Percentiles rank a stretch among this genome's conserved stretches.
These are phyloP conservation scores for Ictalurus furcatus DNA, from an alignment of 2,113 vertebrate species.

Conservation along the genomic window DNA sequence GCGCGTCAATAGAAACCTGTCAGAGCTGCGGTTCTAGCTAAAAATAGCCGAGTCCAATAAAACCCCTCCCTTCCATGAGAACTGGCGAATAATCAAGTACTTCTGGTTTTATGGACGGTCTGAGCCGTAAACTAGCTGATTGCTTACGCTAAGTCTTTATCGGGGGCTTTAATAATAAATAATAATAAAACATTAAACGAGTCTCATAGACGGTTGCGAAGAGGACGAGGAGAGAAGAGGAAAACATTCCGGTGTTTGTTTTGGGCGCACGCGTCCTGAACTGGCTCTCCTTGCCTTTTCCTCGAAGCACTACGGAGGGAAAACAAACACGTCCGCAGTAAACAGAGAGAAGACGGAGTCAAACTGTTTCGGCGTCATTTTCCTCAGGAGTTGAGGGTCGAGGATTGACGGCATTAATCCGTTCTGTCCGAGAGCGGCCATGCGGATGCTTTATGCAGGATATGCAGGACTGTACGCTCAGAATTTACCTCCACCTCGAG, in stretches of 20 bases:
- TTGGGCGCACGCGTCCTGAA: background rate
- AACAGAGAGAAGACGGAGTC: background rate
- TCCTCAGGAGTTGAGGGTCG: background rate
- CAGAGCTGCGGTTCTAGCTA: background rate
- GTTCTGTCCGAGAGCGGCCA: background rate
- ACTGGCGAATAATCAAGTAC: background rate
- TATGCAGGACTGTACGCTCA: background rate
- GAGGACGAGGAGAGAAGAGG: background rate
- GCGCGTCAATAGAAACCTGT: background rate
- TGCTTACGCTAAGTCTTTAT: background rate
- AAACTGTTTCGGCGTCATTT: background rate
- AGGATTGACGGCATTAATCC: slow-evolving; percentile 22
- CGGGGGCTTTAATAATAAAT: background rate
- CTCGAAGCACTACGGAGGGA: background rate
- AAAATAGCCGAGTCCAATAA: background rate
- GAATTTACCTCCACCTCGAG: slow-evolving; percentile 4
- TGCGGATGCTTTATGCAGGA: background rate
- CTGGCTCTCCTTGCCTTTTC: background rate
- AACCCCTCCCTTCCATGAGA: background rate
- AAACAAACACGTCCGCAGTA: background rate
- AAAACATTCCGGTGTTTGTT: background rate
- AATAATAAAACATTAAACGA: background rate
- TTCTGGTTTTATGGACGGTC: background rate
- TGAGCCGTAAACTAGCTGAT: background rate
- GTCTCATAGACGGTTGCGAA: background rate